phyloP scores from a whole-genome alignment of 2,113 vertebrate genomes.

The Emberiza fucata region DNA sequence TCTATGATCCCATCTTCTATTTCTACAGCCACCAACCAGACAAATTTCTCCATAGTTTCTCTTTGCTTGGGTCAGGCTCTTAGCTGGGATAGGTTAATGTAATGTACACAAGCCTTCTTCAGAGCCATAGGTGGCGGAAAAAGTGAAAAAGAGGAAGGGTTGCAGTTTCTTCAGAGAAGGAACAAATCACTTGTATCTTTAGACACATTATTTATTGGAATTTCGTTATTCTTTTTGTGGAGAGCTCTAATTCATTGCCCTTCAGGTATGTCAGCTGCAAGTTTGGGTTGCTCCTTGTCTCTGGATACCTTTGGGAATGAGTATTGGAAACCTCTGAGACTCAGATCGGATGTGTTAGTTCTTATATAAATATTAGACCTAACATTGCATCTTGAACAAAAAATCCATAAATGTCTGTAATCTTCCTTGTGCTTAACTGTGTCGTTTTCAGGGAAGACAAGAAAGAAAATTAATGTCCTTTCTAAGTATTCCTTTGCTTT shows the following conservation, averaged over 20 bases:
- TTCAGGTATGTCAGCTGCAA: not conserved
- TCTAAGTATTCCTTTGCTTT: not conserved
- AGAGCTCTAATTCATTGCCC: not conserved
- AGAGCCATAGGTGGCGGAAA: not conserved
- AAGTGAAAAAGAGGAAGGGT: not conserved
- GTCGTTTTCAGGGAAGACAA: not conserved
- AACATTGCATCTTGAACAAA: not conserved
- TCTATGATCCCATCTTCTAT: not conserved
- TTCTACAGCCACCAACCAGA: not conserved
- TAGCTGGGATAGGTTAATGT: not conserved
- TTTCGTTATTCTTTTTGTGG: not conserved
- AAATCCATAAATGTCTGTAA: not conserved
- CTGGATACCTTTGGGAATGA: not conserved
- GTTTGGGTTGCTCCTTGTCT: not conserved
- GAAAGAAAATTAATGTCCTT: not conserved
- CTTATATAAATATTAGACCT: not conserved
- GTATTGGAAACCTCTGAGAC: not conserved
- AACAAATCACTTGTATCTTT: not conserved
- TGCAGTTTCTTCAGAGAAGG: not conserved
- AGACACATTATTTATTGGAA: not conserved
- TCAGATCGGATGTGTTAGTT: fast-evolving
- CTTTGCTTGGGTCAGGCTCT: not conserved
- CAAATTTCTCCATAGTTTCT: not conserved
- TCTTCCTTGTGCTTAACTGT: not conserved
- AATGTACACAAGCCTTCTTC: not conserved